Evolutionary conservation across 30 jellyfish, hydroid and myxozoan species (phyloP).

Genomic region (Nemopilema nomurai): DNA sequence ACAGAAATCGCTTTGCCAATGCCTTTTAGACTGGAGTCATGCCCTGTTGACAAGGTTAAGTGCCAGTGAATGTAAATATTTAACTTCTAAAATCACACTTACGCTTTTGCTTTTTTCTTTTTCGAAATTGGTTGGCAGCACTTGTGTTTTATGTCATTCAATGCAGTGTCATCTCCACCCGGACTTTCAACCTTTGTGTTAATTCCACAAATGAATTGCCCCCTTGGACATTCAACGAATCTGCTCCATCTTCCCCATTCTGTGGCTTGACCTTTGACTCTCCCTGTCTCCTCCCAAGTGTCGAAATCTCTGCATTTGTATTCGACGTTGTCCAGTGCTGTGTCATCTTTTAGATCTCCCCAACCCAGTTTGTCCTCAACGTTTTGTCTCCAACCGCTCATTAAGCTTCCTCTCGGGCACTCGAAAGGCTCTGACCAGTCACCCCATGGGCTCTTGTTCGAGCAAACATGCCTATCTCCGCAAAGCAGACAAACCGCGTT

Average conservation of each 20-base stretch:
- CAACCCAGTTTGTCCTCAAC: conserved; percentile 28
- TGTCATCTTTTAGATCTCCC: conserved; percentile 39
- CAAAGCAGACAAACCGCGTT: conserved; percentile 48
- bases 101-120: conserved; percentile 21
- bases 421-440: conserved; percentile 14
- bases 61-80: no score
- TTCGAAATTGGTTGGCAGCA: conserved; percentile 28
- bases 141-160: conserved; percentile 49
- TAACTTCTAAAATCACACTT: no score
- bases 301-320: conserved; percentile 29
- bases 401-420: conserved; percentile 35
- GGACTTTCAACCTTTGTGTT: conserved; percentile 61
- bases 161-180: conserved; percentile 61
- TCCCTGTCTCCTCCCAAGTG: not conserved
- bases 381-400: conserved; percentile 56
- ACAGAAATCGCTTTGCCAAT: no score
- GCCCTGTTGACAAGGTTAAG: no score
- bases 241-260: conserved; percentile 62
- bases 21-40: no score
- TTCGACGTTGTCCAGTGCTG: conserved; percentile 36
- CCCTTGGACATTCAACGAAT: conserved; percentile 46
- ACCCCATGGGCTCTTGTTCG: conserved; percentile 49
- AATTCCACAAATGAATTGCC: conserved; percentile 57
- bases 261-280: conserved; percentile 9
- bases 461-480: conserved; percentile 18